A percentile compares a stretch with the other conserved stretches of the same genome.
Conservation (phyloP, 2,113 vertebrate species). For the Zeus faber region DNA sequence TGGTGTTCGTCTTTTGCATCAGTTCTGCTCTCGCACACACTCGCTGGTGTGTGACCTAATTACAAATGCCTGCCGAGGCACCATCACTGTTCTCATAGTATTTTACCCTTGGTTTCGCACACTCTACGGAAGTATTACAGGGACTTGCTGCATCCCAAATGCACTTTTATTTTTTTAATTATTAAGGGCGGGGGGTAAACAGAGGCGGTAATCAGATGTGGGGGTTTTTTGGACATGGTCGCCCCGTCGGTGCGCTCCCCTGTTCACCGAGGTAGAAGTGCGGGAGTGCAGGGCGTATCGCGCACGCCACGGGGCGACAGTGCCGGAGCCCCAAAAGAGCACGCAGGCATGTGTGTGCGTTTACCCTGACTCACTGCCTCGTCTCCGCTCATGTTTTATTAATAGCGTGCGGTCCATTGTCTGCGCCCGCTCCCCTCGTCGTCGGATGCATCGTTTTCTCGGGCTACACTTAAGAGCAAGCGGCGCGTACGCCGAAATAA, state of each 20-base stretch:
- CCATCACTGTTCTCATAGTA: background rate
- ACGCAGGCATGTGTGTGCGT: conserved; percentile 45
- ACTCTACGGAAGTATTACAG: too few relatives aligned
- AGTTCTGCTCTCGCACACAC: conserved; percentile 21
- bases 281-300: conserved; percentile 35
- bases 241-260: conserved; percentile 21
- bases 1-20: conserved; percentile 40
- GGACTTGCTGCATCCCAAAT: too few relatives aligned
- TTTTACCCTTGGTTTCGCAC: too few relatives aligned
- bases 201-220: too few relatives aligned
- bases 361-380: conserved; percentile 59
- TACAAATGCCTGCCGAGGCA: conserved; percentile 18
- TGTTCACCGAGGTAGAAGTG: too few relatives aligned
- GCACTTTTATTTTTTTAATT: too few relatives aligned
- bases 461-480: conserved; percentile 7
- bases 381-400: conserved; percentile 69
- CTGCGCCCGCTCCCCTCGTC: conserved; percentile 16
- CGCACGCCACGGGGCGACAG: conserved; percentile 37
- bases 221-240: background rate
- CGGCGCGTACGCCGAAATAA: too few relatives aligned
- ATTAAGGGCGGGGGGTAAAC: too few relatives aligned
- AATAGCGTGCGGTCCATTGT: conserved; percentile 53
- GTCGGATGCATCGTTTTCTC: background rate
- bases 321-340: conserved; percentile 45
- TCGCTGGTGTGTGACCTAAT: conserved; percentile 33